Evolutionary conservation across 2,113 vertebrate genomes (phyloP).

Genomic region (Notechis scutatus): DNA sequence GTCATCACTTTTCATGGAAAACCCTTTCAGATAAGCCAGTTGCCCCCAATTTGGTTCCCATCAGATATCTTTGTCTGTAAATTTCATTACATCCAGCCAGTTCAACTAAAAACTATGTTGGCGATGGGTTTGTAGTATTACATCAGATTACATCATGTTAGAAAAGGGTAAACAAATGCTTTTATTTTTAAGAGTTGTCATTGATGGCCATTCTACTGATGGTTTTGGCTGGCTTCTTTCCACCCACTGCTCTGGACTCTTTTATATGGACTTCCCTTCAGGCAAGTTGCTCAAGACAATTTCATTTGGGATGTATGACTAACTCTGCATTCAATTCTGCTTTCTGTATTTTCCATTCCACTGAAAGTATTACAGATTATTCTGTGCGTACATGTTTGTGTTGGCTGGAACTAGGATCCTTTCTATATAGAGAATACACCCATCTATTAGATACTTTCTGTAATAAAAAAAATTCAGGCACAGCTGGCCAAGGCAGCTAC

Average conservation of each 20-base stretch:
- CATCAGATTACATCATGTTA: not conserved
- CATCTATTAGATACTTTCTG: not conserved
- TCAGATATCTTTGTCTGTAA: too few species aligned
- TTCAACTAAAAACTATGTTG: not conserved
- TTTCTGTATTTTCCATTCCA: not conserved
- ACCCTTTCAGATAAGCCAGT: not conserved
- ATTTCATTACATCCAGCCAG: not conserved
- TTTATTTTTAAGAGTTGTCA: not conserved
- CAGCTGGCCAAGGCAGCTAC: not conserved
- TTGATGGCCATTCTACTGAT: not conserved
- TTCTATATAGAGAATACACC: not conserved
- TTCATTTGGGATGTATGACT: not conserved
- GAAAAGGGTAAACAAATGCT: not conserved
- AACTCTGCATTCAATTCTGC: not conserved
- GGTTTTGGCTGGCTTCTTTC: not conserved
- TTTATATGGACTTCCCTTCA: not conserved
- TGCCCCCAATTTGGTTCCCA: not conserved
- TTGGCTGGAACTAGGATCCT: not conserved
- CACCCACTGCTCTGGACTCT: not conserved
- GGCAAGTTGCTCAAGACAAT: not conserved
- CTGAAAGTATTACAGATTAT: not conserved
- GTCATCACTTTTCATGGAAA: not conserved
- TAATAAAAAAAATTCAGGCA: rapidly evolving
- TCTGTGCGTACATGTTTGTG: not conserved
- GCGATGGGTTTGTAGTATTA: not conserved